A percentile compares a stretch with the other conserved stretches of the same genome.
These are phyloP conservation scores for Halcyon smyrnensis DNA, from an alignment of 2,797 vertebrate species.

Conservation along the genomic window DNA sequence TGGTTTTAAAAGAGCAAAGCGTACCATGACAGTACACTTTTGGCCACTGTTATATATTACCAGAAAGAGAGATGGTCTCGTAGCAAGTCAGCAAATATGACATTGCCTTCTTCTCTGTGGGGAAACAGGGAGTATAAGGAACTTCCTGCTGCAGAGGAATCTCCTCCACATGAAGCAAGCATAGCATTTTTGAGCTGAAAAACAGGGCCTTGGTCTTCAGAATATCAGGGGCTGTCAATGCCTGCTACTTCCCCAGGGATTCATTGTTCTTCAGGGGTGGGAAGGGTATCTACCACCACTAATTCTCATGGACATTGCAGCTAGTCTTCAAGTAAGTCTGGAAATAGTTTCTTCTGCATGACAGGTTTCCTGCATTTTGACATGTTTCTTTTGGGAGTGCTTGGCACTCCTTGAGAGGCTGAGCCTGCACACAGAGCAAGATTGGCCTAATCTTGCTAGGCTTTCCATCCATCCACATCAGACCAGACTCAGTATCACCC, in stretches of 20 bases:
- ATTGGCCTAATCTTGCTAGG: not conserved
- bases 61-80: not conserved
- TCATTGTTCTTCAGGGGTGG: not conserved
- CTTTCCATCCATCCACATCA: not conserved
- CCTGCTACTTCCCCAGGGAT: not conserved
- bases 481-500: not conserved
- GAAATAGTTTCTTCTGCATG: not conserved
- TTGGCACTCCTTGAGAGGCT: not conserved
- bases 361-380: not conserved
- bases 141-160: not conserved
- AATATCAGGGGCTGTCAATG: not conserved
- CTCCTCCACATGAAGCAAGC: not conserved
- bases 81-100: not conserved
- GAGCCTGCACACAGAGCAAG: not conserved
- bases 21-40: not conserved
- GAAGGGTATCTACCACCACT: not conserved
- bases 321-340: not conserved
- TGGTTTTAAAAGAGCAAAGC: not conserved
- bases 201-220: not conserved
- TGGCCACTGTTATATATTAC: not conserved
- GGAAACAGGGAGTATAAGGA: not conserved
- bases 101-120: not conserved
- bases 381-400: not conserved
- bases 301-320: not conserved
- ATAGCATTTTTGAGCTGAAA: not conserved